Percentiles rank a stretch among this genome's conserved stretches.
phyloP scores from a whole-genome alignment of 2,888 invertebrate species.

The Habroteleia sp. region DNA sequence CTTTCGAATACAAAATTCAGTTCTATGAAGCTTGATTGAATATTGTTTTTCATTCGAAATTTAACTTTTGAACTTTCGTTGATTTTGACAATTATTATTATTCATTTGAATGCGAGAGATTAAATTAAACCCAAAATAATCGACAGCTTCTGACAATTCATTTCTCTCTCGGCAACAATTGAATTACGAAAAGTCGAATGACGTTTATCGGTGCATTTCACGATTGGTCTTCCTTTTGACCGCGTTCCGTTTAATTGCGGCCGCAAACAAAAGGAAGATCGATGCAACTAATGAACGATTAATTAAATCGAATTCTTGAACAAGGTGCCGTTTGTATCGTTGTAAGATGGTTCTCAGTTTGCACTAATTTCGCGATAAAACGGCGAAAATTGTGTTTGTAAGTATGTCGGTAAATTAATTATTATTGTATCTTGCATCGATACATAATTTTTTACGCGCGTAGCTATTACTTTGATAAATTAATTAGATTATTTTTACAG shows the following conservation, averaged over 20 bases:
- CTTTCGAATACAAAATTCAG: constrained; percentile 2
- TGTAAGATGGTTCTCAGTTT: no score
- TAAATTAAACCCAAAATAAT: no score
- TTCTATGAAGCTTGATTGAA: background rate
- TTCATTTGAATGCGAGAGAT: no score
- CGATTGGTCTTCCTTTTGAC: constrained; percentile 6
- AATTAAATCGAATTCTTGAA: constrained; percentile 24
- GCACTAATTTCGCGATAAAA: no score
- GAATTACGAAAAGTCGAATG: constrained; percentile 6
- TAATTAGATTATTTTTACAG: no score
- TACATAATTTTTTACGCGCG: no score
- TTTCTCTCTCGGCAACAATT: background rate
- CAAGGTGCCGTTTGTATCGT: constrained; percentile 4
- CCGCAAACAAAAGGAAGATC: constrained; percentile 29
- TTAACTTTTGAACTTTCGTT: background rate
- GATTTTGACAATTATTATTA: no score
- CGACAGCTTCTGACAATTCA: no score
- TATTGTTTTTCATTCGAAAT: background rate
- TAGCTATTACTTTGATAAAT: no score
- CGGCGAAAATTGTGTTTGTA: no score
- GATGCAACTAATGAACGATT: constrained; percentile 27
- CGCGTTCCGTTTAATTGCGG: constrained; percentile 1
- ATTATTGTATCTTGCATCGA: no score
- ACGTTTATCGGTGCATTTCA: constrained; percentile 7
- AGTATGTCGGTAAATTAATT: no score